These are phyloP conservation scores for Pollimyrus isidori DNA, from an alignment of 2,113 vertebrate species.

Conservation along the genomic window DNA sequence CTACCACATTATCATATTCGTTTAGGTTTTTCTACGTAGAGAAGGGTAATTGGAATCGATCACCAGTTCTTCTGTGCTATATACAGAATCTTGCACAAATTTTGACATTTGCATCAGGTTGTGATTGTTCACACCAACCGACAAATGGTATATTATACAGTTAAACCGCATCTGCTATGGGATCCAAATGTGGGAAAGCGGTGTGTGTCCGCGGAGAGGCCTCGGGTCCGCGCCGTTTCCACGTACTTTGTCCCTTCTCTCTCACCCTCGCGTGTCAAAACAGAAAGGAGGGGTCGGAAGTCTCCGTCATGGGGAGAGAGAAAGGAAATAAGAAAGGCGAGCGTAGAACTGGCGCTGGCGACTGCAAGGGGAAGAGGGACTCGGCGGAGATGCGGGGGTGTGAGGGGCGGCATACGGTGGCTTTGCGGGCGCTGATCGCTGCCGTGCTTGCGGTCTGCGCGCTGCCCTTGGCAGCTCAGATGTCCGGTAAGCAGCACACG, in stretches of 20 bases:
- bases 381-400: conserved; percentile 29
- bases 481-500: conserved; percentile 42
- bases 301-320: conserved; percentile 37
- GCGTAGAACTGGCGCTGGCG: neutral
- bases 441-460: conserved; percentile 41
- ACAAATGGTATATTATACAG: neutral
- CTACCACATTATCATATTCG: neutral
- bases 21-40: neutral
- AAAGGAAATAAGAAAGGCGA: conserved; percentile 28
- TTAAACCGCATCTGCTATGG: neutral
- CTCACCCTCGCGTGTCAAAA: conserved; percentile 43
- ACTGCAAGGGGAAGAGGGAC: neutral
- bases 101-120: neutral
- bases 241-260: conserved; percentile 46
- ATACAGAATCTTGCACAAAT: neutral
- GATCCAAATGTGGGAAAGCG: neutral
- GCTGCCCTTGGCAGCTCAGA: conserved; percentile 41
- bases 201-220: neutral
- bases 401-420: neutral
- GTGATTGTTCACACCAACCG: neutral
- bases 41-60: neutral
- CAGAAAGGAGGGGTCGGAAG: conserved; percentile 40
- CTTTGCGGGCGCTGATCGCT: conserved; percentile 15
- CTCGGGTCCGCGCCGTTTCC: neutral
- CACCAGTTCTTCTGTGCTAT: neutral